phyloP scores from a whole-genome alignment of 2,888 invertebrate genomes.

The Eucriotettix oculatus region DNA sequence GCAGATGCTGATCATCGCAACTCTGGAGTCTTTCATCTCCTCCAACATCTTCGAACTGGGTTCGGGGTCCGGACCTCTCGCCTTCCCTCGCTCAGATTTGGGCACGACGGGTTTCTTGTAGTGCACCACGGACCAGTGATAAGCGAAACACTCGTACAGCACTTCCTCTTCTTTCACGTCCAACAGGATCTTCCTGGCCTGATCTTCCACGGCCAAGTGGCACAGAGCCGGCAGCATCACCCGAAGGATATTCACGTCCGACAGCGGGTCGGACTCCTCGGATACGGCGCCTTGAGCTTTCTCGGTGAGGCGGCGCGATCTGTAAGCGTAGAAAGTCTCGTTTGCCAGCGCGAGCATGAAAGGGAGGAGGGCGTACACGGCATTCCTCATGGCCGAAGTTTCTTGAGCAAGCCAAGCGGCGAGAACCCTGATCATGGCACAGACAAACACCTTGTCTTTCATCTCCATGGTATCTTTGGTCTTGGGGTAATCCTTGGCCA shows the following conservation, averaged over 20 bases:
- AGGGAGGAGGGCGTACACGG: conserved; percentile 65
- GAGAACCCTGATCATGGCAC: conserved; percentile 67
- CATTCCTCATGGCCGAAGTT: conserved; percentile 70
- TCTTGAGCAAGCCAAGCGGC: conserved; percentile 86
- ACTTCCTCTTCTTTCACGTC: conserved; percentile 65
- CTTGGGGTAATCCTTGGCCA: conserved; percentile 47
- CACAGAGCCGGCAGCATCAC: conserved; percentile 78
- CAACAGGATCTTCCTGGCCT: conserved; percentile 62
- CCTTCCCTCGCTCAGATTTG: conserved; percentile 60
- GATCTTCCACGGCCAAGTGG: conserved; percentile 81
- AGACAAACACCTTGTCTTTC: conserved; percentile 61
- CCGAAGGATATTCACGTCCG: conserved; percentile 55
- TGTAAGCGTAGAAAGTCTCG: conserved; percentile 61
- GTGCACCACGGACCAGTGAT: conserved; percentile 76
- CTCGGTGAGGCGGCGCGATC: conserved; percentile 49
- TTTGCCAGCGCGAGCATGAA: conserved; percentile 65
- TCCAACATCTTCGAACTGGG: conserved; percentile 55
- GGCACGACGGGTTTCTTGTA: conserved; percentile 69
- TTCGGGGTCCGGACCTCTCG: conserved; percentile 56
- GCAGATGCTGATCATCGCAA: conserved; percentile 75
- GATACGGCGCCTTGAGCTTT: conserved; percentile 30
- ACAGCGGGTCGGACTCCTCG: conserved; percentile 33
- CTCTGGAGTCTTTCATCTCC: conserved; percentile 69
- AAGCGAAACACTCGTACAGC: conserved; percentile 59
- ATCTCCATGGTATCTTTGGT: conserved; percentile 45